Conservation (phyloP, 2,888 invertebrate species). For the Melinopterus prodromus region DNA sequence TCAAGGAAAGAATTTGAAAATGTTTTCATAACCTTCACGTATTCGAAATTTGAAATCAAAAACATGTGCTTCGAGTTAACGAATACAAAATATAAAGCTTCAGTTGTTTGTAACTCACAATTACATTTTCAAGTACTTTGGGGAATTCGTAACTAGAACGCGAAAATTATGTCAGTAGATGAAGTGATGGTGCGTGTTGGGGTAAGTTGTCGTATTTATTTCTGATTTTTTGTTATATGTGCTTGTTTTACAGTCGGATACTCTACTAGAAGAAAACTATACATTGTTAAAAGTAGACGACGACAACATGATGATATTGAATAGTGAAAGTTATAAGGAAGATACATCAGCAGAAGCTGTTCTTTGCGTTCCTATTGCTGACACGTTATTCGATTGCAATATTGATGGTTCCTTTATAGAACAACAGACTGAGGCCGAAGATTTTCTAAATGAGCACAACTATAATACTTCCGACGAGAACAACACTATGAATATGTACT, state of each 20-base stretch:
- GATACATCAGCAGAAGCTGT: constrained; percentile 32
- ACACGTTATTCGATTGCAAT: constrained; percentile 35
- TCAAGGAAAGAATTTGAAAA: constrained; percentile 28
- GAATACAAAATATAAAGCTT: background rate
- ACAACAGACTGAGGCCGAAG: constrained; percentile 29
- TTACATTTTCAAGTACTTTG: background rate
- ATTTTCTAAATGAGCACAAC: constrained; percentile 35
- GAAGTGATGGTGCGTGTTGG: constrained; percentile 36
- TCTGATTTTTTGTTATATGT: background rate
- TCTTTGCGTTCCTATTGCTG: constrained; percentile 35
- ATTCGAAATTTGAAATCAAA: constrained; percentile 6
- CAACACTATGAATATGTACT: constrained; percentile 14
- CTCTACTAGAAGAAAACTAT: constrained; percentile 36
- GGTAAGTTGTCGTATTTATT: constrained; percentile 23
- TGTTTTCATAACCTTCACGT: constrained; percentile 23
- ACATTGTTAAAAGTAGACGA: constrained; percentile 35
- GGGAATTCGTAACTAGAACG: background rate
- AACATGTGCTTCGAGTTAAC: background rate
- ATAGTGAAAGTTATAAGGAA: constrained; percentile 31
- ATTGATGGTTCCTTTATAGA: constrained; percentile 30
- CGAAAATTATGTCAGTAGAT: constrained; percentile 33
- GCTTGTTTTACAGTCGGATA: constrained; percentile 31
- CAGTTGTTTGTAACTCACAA: background rate
- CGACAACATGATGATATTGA: constrained; percentile 35
- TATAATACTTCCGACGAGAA: constrained; percentile 34